Conservation (phyloP, 37 sponge, comb jelly and placozoan genomes). For the Aplysina aerophoba region DNA sequence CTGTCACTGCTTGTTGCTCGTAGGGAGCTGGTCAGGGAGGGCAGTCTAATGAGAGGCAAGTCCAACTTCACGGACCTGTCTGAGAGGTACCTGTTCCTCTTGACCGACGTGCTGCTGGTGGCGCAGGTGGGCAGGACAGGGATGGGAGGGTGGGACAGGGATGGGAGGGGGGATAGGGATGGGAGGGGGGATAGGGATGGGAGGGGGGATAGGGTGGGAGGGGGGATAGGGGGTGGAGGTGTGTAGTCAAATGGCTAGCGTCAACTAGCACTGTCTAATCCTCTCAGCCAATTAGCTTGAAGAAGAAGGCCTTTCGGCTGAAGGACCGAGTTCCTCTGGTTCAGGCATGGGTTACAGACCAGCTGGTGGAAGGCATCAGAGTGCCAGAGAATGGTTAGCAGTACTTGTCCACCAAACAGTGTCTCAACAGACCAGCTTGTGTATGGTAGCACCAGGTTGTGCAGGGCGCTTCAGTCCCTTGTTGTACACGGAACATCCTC, state of each 20-base stretch:
- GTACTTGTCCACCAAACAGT: no score
- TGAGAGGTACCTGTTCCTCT: constrained; percentile 68
- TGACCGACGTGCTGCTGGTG: constrained; percentile 76
- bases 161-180: not conserved
- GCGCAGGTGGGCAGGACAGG: constrained; percentile 55
- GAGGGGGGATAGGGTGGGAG: no score
- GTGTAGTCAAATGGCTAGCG: not conserved
- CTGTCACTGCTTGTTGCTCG: no score
- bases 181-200: not conserved
- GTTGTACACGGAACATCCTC: not conserved
- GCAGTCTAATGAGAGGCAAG: not conserved
- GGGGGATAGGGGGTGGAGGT: not conserved
- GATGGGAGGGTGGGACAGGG: no score
- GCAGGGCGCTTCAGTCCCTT: not conserved
- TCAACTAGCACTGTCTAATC: not conserved
- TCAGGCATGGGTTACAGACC: constrained; percentile 84
- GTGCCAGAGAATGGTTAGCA: constrained; percentile 4
- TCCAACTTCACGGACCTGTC: not conserved
- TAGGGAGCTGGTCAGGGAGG: constrained; percentile 28
- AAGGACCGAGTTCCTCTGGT: constrained; percentile 73
- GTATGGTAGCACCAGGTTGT: no score
- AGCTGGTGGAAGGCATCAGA: constrained; percentile 8
- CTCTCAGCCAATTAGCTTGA: constrained; percentile 46
- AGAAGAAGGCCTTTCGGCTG: constrained; percentile 57
- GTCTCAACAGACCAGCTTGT: no score